Conservation (phyloP, 2,888 invertebrate species). For the Cheilosia soror region DNA sequence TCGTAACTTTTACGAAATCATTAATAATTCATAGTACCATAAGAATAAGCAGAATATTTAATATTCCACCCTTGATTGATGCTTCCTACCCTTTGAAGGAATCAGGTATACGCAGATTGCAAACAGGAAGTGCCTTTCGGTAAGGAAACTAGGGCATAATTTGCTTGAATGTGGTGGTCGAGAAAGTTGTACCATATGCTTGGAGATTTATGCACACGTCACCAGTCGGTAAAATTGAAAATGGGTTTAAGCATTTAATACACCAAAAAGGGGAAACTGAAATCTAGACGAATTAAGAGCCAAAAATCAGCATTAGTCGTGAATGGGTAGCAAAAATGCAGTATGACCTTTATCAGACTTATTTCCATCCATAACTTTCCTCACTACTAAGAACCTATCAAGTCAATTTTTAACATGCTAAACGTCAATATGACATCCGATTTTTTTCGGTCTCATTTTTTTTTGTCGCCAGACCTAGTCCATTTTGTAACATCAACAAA, state of each 20-base stretch:
- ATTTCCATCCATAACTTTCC: too few species aligned
- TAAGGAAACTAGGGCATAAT: neutral
- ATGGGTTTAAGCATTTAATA: neutral
- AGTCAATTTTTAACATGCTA: too few species aligned
- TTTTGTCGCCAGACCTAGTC: too few species aligned
- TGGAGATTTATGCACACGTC: neutral
- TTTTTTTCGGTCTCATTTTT: too few species aligned
- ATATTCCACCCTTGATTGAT: conserved; percentile 58
- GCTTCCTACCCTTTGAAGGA: conserved; percentile 22
- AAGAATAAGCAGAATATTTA: conserved; percentile 38
- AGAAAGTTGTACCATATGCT: conserved; percentile 13
- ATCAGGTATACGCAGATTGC: neutral
- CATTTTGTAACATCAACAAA: too few species aligned
- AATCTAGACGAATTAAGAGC: too few species aligned
- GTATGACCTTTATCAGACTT: too few species aligned
- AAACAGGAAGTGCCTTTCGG: conserved; percentile 7
- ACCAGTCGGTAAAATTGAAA: neutral
- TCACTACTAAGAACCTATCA: too few species aligned
- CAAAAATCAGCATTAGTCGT: too few species aligned
- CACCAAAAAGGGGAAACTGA: too few species aligned
- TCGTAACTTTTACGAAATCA: conserved; percentile 33
- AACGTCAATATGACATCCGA: too few species aligned
- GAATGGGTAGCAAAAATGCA: too few species aligned
- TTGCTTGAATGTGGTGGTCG: conserved; percentile 24
- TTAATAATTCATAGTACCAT: conserved; percentile 54